Percentiles rank a stretch among this genome's conserved stretches.
Conservation (phyloP, 1,140 invertebrate species). For the Acromyrmex echinatior region DNA sequence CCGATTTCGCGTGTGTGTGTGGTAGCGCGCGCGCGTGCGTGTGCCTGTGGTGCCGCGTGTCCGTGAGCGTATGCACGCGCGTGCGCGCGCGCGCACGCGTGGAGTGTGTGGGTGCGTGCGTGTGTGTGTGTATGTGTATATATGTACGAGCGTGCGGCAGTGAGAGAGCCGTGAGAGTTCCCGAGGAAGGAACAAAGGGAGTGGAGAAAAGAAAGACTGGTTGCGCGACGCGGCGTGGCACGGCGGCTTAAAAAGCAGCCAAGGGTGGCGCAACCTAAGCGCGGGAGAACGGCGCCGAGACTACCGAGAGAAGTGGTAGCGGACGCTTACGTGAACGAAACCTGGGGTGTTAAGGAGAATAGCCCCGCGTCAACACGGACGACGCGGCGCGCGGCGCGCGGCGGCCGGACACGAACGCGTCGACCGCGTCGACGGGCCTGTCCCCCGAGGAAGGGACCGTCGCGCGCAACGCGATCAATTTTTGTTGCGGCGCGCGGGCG, state of each 20-base stretch:
- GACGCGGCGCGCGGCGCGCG: constrained; percentile 15
- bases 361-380: constrained; percentile 48
- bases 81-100: constrained; percentile 49
- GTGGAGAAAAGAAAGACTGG: constrained; percentile 63
- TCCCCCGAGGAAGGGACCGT: constrained; percentile 72
- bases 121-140: constrained; percentile 37
- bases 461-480: constrained; percentile 79
- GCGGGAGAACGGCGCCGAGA: constrained; percentile 51
- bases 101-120: not conserved
- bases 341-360: constrained; percentile 18
- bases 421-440: constrained; percentile 67
- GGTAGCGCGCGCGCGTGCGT: not conserved
- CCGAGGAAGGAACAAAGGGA: constrained; percentile 59
- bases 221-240: not conserved
- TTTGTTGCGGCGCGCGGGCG: constrained; percentile 74
- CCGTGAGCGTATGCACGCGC: constrained; percentile 62
- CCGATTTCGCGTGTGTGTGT: not conserved
- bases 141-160: constrained; percentile 50
- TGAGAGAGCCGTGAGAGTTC: constrained; percentile 36
- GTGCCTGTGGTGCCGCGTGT: constrained; percentile 50
- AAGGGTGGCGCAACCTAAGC: constrained; percentile 43
- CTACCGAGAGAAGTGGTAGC: constrained; percentile 22
- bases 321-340: constrained; percentile 4
- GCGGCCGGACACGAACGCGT: constrained; percentile 56
- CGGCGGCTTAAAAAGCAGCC: constrained; percentile 22